These are phyloP conservation scores for Acipenser transmontanus DNA, from an alignment of 2,797 vertebrate genomes.

Conservation along the genomic window DNA sequence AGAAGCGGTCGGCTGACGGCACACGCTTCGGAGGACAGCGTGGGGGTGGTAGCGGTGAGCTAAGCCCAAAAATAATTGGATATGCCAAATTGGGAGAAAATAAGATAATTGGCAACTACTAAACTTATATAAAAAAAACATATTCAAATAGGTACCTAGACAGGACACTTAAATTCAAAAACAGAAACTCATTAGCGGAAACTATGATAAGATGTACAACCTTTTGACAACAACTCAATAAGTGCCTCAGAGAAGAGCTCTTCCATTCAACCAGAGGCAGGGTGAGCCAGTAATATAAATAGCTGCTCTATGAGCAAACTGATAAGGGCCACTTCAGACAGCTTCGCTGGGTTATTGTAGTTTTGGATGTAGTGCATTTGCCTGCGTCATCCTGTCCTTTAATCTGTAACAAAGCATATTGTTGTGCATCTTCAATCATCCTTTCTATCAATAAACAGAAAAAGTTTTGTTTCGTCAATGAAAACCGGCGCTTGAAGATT, in stretches of 20 bases:
- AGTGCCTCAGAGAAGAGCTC: not conserved
- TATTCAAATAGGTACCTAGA: slow-evolving; percentile 6
- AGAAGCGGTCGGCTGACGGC: too few species aligned
- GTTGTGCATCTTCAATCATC: too few species aligned
- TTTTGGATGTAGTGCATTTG: not conserved
- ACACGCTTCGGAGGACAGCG: too few species aligned
- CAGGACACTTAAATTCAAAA: not conserved
- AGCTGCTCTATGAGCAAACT: not conserved
- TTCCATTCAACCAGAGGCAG: not conserved
- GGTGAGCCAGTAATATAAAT: not conserved
- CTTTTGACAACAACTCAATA: not conserved
- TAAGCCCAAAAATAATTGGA: too few species aligned
- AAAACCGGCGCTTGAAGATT: too few species aligned
- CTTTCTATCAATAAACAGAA: too few species aligned
- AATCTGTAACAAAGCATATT: not conserved
- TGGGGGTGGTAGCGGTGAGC: too few species aligned
- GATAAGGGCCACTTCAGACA: slow-evolving; percentile 2
- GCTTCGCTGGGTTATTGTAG: not conserved
- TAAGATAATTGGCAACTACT: too few species aligned
- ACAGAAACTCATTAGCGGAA: not conserved
- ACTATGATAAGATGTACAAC: not conserved
- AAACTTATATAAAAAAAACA: not conserved
- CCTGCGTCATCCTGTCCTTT: not conserved
- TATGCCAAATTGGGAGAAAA: too few species aligned
- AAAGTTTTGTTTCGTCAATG: too few species aligned